Evolutionary conservation across 2,797 vertebrate genomes (phyloP), one percentile per base, ranked within the genome.

Genomic region (Psittacula derbiana): DNA sequence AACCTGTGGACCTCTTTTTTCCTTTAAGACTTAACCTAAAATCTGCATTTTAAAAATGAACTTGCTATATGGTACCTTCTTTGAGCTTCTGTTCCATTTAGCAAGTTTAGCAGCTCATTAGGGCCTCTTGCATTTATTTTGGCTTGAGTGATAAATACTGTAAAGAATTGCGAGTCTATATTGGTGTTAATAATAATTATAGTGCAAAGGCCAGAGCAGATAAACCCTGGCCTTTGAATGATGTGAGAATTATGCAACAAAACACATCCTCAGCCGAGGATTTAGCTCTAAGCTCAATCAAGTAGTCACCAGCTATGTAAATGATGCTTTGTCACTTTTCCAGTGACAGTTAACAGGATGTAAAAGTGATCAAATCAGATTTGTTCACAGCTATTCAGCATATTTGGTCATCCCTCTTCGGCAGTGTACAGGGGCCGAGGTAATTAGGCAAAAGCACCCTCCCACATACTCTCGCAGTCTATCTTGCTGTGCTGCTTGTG

Each of bases 111-210:
- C 65, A 88, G 80, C 70, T 82, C 60, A n/a, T 88, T 83, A 80
- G 74, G 46, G 49, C 57, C 36, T 30, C 66, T 74, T 67, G 75
- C 80, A 92, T 93, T 86, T 93, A 64, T 92, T 83, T 81, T 86
- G 84, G 72, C 53, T 78, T 5, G 18, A 19, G 28, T 62, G 53
- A 76, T 52, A 58, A 74, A 41, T 14, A 43, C 65, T 46, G 36
- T 30, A 19, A 85, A 72, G 71, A 80, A 58, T 4, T 57, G 21
- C 6, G 33, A 38, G 31, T 30, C 78, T 75, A 0, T 44, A 2
- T 49, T 4, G 23, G 33, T 46, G 10, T 47, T 79, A 69, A 93
- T 58, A 67, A 69, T 75, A 79, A 38, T 3, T 11, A 3, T 14
- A 65, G 38, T 12, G 58, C 10, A 46, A 23, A 69, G 66, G 69